Conservation (phyloP, 2,113 vertebrate species). For the Motacilla tschutschensis region DNA sequence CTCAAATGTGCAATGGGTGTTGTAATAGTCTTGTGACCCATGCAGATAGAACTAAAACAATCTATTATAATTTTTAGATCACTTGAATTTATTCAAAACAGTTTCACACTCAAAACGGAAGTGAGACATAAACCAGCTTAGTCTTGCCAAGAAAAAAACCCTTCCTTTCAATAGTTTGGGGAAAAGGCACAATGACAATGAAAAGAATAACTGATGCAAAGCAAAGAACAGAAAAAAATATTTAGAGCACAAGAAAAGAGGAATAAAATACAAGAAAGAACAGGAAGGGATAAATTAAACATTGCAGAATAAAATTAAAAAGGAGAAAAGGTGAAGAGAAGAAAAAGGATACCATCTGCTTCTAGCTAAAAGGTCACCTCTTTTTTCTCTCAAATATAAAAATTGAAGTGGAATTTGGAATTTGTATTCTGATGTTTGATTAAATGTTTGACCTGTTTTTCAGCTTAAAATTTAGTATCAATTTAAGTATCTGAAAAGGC, state of each 20-base stretch:
- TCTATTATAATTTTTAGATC: neutral
- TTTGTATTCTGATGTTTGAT: neutral
- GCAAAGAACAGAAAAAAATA: neutral
- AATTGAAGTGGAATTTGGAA: neutral
- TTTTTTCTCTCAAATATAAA: neutral
- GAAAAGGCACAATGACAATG: neutral
- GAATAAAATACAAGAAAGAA: neutral
- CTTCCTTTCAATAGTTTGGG: neutral
- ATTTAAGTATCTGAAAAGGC: neutral
- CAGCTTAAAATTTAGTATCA: neutral
- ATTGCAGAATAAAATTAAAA: neutral
- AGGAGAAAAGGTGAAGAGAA: neutral
- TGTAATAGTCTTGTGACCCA: neutral
- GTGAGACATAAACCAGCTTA: neutral
- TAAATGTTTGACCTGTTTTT: neutral
- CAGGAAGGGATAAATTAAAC: neutral
- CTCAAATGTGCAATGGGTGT: neutral
- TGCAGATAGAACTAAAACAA: neutral
- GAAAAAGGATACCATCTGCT: neutral
- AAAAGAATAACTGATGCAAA: neutral
- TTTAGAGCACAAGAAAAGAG: neutral
- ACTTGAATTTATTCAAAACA: neutral
- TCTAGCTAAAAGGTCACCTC: neutral
- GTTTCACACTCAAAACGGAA: neutral
- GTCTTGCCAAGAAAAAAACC: neutral